A percentile compares a stretch with the other conserved stretches of the same genome.
Conservation (phyloP, 2,888 invertebrate genomes). For the Coleophora flavipennella region DNA sequence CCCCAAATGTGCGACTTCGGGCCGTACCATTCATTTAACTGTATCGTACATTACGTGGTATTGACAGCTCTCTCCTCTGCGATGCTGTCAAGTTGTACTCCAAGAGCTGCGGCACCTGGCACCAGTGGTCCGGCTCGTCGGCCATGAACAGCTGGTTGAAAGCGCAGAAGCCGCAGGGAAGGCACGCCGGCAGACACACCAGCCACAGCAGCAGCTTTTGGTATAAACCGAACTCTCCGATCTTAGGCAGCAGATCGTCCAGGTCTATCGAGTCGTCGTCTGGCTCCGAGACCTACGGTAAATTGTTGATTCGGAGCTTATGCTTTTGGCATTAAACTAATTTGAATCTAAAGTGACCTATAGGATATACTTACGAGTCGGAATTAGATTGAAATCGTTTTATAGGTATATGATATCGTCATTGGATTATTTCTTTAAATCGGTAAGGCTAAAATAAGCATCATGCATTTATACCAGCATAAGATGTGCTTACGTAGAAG, state of each 20-base stretch:
- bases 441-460: no score
- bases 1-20: no score
- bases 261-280: slow-evolving; percentile 76
- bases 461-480: no score
- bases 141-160: slow-evolving; percentile 96
- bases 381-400: no score
- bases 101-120: slow-evolving; percentile 78
- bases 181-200: slow-evolving; percentile 89
- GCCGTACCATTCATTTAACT: slow-evolving; percentile 17
- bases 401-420: no score
- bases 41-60: slow-evolving; percentile 70
- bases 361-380: no score
- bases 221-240: slow-evolving; percentile 92
- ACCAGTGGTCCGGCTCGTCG: slow-evolving; percentile 90
- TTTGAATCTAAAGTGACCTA: no score
- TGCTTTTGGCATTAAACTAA: no score
- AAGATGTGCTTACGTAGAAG: no score
- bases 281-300: no score
- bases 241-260: slow-evolving; percentile 86
- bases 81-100: slow-evolving; percentile 65
- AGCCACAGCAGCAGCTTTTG: slow-evolving; percentile 89
- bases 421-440: no score
- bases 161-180: slow-evolving; percentile 93
- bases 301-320: no score
- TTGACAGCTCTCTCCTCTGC: slow-evolving; percentile 75